Evolutionary conservation across 2,113 vertebrate genomes (phyloP), one percentile per base, ranked within the genome.

Genomic region (Sterrhoptilus dennistouni): DNA sequence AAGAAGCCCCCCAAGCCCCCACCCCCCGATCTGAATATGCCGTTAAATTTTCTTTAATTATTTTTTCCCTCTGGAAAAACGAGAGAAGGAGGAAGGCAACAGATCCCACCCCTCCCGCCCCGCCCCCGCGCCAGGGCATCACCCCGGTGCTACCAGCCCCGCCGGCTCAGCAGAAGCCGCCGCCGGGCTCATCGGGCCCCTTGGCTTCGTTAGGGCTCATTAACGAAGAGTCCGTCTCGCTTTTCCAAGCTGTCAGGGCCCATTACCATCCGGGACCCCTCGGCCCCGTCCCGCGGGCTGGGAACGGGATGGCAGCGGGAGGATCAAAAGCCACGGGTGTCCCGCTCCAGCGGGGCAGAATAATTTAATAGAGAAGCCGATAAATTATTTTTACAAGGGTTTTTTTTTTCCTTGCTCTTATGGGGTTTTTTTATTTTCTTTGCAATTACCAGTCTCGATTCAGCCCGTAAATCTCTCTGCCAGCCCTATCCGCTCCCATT

Each of bases 281-380:
- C 21, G 17, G 8, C 63, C 74, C 56, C 8, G 9, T 36, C 72
- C 82, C 22, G 5, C 14, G 17, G 61, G 95, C 93, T 97, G 96
- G 88, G 91, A 96, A 94, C 81, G 38, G 93, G 78, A 75, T 49
- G 10, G 87, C 54, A 31, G 20, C 60, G 47, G 82, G n/a, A 38
- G 22, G 81, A 94, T 96, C 92, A 97, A 97, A 97, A 92, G 83
- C 77, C 2, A 3, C 3, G 89, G 89, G 91, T 79, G 96, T 45
- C 92, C 92, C 56, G 74, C 83, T 95, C 89, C 96, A 91, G n/a
- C 38, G 42, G 85, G 92, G 95, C 78, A 72, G 97, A 97, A 97
- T 44, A 96, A 97, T 97, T 97, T 97, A 96, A 97, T 97, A 90
- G 95, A 80, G 59, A 72, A 85, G 77, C 79, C 88, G 70, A 91